Conservation (phyloP, 1,140 invertebrate genomes). For the Tetragonula clypearis region DNA sequence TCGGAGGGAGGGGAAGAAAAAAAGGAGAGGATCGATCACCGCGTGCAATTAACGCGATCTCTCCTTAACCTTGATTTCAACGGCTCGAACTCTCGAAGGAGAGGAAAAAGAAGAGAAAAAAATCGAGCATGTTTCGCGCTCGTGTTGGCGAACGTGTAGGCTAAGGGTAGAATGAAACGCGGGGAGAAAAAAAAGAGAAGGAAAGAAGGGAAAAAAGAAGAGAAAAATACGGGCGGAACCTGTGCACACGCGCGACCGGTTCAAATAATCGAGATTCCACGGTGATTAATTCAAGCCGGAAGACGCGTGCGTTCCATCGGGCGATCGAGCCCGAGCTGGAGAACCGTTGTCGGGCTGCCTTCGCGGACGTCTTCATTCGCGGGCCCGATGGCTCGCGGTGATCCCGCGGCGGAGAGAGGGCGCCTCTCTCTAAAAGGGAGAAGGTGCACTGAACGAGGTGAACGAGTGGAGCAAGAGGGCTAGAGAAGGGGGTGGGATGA, state of each 20-base stretch:
- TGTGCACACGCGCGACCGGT: constrained; percentile 24
- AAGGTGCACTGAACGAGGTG: no score
- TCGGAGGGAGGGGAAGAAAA: background rate
- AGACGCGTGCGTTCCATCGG: constrained; percentile 45
- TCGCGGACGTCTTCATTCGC: constrained; percentile 46
- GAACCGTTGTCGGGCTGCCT: constrained; percentile 39
- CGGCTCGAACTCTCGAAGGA: background rate
- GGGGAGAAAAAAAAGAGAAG: no score
- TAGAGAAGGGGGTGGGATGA: no score
- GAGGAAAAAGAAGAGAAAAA: background rate
- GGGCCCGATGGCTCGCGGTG: constrained; percentile 22
- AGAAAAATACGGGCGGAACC: background rate
- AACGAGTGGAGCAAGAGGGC: no score
- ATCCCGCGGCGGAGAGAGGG: background rate
- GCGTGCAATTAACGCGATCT: constrained; percentile 25
- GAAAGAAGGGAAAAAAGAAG: background rate
- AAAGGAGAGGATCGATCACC: background rate
- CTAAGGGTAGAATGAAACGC: no score
- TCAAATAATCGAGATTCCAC: constrained; percentile 47
- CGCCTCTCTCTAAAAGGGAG: no score
- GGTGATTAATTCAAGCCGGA: constrained; percentile 51
- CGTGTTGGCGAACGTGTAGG: no score
- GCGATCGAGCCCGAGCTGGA: constrained; percentile 18
- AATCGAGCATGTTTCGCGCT: background rate
- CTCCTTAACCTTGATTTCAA: constrained; percentile 5